Evolutionary conservation across 2,888 invertebrate genomes (phyloP).

Genomic region (Epinotia nisella): DNA sequence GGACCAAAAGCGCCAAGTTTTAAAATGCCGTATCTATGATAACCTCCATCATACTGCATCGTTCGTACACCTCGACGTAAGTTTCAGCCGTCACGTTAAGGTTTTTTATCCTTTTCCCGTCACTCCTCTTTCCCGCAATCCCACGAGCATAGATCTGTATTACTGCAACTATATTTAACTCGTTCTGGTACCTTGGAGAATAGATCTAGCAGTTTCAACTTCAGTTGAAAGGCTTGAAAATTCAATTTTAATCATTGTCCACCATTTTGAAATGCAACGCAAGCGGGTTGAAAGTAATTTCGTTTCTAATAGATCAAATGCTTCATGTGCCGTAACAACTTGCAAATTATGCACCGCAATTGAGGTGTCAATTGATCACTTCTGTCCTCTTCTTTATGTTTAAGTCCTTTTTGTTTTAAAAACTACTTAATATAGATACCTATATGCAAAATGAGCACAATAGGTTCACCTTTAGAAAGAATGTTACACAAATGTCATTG

Average conservation of each 20-base stretch:
- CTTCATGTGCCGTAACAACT: no score
- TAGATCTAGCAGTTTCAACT: conserved; percentile 23
- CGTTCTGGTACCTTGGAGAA: conserved; percentile 16
- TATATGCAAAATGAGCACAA: no score
- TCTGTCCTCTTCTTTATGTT: no score
- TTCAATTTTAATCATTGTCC: conserved; percentile 8
- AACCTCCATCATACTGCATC: conserved; percentile 1
- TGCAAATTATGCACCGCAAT: no score
- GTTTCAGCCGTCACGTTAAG: conserved; percentile 40
- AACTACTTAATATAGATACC: no score
- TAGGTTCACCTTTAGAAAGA: neutral
- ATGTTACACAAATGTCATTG: neutral
- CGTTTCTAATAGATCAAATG: no score
- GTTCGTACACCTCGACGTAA: conserved; percentile 32
- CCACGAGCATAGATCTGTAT: conserved; percentile 36
- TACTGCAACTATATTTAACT: conserved; percentile 40
- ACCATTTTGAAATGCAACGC: neutral
- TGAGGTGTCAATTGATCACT: no score
- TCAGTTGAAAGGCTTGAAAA: conserved; percentile 20
- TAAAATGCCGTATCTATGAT: conserved; percentile 4
- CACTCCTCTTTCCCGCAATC: conserved; percentile 36
- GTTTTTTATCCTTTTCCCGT: conserved; percentile 39
- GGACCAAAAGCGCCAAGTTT: no score
- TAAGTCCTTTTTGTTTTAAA: no score
- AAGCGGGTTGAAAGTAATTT: no score